Evolutionary conservation across 2,888 invertebrate genomes (phyloP).

Genomic region (Octonoba sinensis): DNA sequence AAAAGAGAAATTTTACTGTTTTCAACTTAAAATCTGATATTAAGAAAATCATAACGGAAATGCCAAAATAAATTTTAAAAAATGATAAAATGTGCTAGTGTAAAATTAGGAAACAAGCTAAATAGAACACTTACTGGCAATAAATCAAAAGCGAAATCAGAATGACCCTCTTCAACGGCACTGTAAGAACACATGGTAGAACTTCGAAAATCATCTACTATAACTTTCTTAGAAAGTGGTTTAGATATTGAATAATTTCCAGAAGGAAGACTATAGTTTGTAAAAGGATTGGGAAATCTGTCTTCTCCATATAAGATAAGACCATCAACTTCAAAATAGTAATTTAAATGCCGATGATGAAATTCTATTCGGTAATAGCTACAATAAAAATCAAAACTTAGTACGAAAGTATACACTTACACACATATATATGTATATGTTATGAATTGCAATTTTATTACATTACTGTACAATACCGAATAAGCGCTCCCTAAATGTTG

Average conservation of each 20-base stretch:
- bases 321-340: constrained; percentile 90
- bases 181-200: too few relatives aligned
- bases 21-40: too few relatives aligned
- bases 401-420: neutral
- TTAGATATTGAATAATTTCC: neutral
- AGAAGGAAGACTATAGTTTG: constrained; percentile 34
- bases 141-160: constrained; percentile 67
- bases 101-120: too few relatives aligned
- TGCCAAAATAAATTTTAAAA: too few relatives aligned
- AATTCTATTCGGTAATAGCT: constrained; percentile 88
- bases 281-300: constrained; percentile 15
- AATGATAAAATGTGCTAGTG: too few relatives aligned
- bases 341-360: constrained; percentile 83
- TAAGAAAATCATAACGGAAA: too few relatives aligned
- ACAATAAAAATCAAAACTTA: constrained; percentile 67
- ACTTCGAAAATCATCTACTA: neutral
- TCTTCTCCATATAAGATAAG: constrained; percentile 80
- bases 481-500: too few relatives aligned
- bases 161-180: neutral
- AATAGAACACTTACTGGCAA: constrained; percentile 68
- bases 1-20: too few relatives aligned
- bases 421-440: too few relatives aligned
- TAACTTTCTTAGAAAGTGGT: neutral
- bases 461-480: too few relatives aligned
- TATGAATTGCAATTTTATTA: too few relatives aligned